Conservation (phyloP, 2,113 vertebrate genomes). For the Oncorhynchus kisutch region DNA sequence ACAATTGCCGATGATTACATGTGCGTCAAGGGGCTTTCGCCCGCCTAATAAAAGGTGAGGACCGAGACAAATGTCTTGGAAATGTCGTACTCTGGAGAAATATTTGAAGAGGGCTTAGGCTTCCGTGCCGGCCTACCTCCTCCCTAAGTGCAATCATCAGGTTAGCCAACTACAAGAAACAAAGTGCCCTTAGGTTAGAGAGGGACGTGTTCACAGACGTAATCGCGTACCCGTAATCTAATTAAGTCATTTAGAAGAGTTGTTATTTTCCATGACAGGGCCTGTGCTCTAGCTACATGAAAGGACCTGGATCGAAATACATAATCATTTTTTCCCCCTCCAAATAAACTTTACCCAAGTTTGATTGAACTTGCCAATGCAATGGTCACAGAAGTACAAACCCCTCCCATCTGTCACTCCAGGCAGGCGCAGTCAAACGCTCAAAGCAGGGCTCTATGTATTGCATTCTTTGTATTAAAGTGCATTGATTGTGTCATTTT, state of each 20-base stretch:
- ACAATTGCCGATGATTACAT: conserved; percentile 56
- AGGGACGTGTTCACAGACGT: conserved; percentile 23
- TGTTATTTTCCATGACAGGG: conserved; percentile 16
- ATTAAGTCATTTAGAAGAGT: conserved; percentile 6
- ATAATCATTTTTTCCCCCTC: too few relatives aligned
- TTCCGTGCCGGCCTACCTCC: neutral
- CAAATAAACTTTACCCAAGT: too few relatives aligned
- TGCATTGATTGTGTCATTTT: too few relatives aligned
- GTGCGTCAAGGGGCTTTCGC: conserved; percentile 31
- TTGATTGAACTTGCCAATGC: too few relatives aligned
- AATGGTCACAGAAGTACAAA: too few relatives aligned
- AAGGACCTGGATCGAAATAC: too few relatives aligned
- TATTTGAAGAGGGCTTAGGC: conserved; percentile 28
- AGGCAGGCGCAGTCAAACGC: too few relatives aligned
- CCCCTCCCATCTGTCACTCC: too few relatives aligned
- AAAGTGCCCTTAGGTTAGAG: conserved; percentile 31
- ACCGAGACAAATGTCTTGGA: conserved; percentile 32
- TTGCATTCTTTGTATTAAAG: too few relatives aligned
- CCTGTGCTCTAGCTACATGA: neutral
- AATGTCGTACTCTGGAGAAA: conserved; percentile 33
- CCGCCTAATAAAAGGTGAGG: conserved; percentile 55
- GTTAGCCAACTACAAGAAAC: conserved; percentile 57
- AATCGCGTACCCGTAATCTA: neutral
- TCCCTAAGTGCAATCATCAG: conserved; percentile 39
- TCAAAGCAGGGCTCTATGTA: too few relatives aligned